Evolutionary conservation across 2,888 invertebrate genomes (phyloP).

Genomic region (Ichneumoninae sp.): DNA sequence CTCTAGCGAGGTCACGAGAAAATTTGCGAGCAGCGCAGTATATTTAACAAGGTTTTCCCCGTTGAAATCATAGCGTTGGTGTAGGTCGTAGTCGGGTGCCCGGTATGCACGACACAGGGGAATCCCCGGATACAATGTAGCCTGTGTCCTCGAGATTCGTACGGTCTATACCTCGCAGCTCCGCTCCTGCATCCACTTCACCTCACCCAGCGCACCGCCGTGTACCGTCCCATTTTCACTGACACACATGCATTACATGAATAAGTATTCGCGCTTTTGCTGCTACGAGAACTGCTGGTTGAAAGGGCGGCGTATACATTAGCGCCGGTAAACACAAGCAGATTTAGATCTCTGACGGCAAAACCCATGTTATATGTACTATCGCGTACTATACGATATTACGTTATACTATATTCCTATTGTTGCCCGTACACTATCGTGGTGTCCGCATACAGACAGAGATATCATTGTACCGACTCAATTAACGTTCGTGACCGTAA

Average conservation of each 20-base stretch:
- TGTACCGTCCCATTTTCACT: conserved; percentile 35
- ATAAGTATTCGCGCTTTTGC: conserved; percentile 54
- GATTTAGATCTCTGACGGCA: conserved; percentile 61
- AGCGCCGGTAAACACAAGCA: conserved; percentile 55
- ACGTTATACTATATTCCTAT: conserved; percentile 21
- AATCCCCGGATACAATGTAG: conserved; percentile 3
- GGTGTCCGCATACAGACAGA: not conserved
- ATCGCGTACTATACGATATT: conserved; percentile 16
- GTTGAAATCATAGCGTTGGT: not conserved
- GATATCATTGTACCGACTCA: conserved; percentile 56
- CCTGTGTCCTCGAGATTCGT: not conserved
- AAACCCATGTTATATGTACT: conserved; percentile 47
- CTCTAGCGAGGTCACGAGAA: not conserved
- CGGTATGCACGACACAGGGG: not conserved
- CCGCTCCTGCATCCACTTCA: conserved; percentile 24
- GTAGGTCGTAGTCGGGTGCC: not conserved
- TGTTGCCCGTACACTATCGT: not conserved
- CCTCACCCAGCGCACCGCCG: conserved; percentile 1
- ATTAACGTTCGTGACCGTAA: conserved; percentile 51
- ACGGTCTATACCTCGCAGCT: not conserved
- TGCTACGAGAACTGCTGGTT: conserved; percentile 36
- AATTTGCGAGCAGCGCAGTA: not conserved
- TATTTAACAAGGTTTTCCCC: not conserved
- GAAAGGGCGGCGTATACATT: conserved; percentile 44
- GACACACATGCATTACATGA: conserved; percentile 53